Conservation (phyloP, 2,113 vertebrate species). For the Bucco capensis region DNA sequence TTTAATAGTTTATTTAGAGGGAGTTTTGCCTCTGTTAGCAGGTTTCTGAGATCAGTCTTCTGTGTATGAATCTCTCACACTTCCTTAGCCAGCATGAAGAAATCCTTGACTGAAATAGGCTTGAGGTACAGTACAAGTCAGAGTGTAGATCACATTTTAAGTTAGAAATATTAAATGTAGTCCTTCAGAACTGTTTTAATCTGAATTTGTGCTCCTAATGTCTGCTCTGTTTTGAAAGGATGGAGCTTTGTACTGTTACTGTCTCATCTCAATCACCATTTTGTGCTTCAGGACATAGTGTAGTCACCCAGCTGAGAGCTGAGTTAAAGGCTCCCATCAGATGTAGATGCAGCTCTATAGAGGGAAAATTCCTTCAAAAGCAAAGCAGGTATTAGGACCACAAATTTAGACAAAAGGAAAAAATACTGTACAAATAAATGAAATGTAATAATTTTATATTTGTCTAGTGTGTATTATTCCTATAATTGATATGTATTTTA, state of each 20-base stretch:
- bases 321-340: not conserved
- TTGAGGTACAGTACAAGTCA: not conserved
- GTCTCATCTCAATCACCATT: not conserved
- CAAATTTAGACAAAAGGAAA: not conserved
- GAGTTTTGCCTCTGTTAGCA: not conserved
- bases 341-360: not conserved
- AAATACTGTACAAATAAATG: not conserved
- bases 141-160: not conserved
- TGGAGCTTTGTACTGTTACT: not conserved
- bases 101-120: not conserved
- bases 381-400: not conserved
- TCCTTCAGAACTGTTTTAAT: not conserved
- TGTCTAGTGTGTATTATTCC: not conserved
- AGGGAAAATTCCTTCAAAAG: not conserved
- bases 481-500: not conserved
- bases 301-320: not conserved
- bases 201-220: not conserved
- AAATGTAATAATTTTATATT: not conserved
- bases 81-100: not conserved
- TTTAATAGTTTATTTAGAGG: not conserved
- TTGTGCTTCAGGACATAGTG: not conserved
- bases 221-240: not conserved
- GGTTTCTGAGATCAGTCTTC: not conserved
- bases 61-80: not conserved
- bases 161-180: not conserved